Evolutionary conservation across 1,140 invertebrate species (phyloP), one percentile per base, ranked within the genome.

Genomic region (Ostrea edulis): DNA sequence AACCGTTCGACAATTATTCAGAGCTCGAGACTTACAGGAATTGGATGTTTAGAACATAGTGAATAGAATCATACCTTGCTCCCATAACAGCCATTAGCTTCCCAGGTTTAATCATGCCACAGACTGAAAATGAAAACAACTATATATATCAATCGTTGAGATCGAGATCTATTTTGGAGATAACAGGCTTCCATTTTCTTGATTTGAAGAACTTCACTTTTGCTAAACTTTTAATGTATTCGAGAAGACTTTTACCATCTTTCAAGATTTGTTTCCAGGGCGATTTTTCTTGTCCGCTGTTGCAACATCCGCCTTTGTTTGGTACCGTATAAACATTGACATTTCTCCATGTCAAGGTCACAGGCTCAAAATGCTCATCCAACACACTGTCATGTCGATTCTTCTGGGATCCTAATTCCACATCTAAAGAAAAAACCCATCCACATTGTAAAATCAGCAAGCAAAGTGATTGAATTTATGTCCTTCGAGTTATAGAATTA

Each of bases 21-120:
- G n/a, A n/a, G n/a, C n/a, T n/a, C n/a, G n/a, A n/a, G n/a, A n/a
- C n/a, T n/a, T 44, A 44, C 35, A 44, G 1, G 35, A 1, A 5
- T 44, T 44, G 35, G 5, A 5, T 44, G 35, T 44, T 1, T 44
- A 44, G 35, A 44, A 44, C 35, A 44, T 44, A 44, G 5, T 44
- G 2, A 44, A 5, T 44, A 1, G 65, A 65, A 22, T 65, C 83
- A 85, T 92, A 94, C 93, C 94, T 95, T 29, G 98, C 97, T 5
- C 98, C 98, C 97, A 99, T 97, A 44, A 99, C 97, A 4, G 98
- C 98, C 85, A 99, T 94, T 44, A 99, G 94, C 94, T 98, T 97
- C 5, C 98, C 98, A 7, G 98, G 97, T 94, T 97, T 96, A 0
- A 98, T 98, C 2, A 97, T 96, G 12, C 98, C 98, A 90, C 96